Percentiles rank a stretch among this genome's conserved stretches.
Evolutionary conservation across 2,888 invertebrate genomes (phyloP).

Genomic region (Mamestra brassicae): DNA sequence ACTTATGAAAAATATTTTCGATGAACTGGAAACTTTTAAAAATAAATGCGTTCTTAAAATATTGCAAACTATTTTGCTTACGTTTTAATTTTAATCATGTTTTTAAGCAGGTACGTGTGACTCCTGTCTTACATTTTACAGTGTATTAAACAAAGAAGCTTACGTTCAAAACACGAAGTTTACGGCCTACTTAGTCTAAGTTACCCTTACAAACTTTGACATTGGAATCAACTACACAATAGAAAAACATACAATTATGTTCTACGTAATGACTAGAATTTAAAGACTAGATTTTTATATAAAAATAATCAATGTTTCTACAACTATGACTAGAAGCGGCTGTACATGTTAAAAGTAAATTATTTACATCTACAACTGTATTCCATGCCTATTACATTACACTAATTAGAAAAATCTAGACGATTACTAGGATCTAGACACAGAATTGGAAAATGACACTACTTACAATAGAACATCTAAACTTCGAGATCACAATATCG

Average conservation of each 20-base stretch:
- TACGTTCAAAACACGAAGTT: slow-evolving; percentile 39
- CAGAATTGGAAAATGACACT: slow-evolving; percentile 62
- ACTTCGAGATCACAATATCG: slow-evolving; percentile 88
- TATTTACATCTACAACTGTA: slow-evolving; percentile 63
- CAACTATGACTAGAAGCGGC: slow-evolving; percentile 67
- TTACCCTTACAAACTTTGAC: slow-evolving; percentile 61
- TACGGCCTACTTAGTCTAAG: slow-evolving; percentile 55
- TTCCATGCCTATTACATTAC: slow-evolving; percentile 46
- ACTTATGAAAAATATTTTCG: slow-evolving; percentile 75
- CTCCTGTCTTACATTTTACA: slow-evolving; percentile 70
- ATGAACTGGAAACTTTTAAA: slow-evolving; percentile 69
- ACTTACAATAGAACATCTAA: slow-evolving; percentile 68
- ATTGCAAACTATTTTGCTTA: slow-evolving; percentile 41
- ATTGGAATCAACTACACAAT: slow-evolving; percentile 52
- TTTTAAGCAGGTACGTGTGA: slow-evolving; percentile 77
- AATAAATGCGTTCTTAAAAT: slow-evolving; percentile 40
- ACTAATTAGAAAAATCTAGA: slow-evolving; percentile 61
- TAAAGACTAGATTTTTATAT: slow-evolving; percentile 62
- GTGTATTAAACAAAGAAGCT: slow-evolving; percentile 40
- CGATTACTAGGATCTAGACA: slow-evolving; percentile 59
- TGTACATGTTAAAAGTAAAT: slow-evolving; percentile 65
- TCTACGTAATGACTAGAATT: slow-evolving; percentile 52
- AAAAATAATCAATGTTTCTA: slow-evolving; percentile 73
- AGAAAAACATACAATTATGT: slow-evolving; percentile 50
- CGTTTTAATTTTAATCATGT: slow-evolving; percentile 30